Percentiles rank a stretch among this genome's conserved stretches.
Conservation (phyloP, 2,888 invertebrate genomes). For the Xestia ashworthii region DNA sequence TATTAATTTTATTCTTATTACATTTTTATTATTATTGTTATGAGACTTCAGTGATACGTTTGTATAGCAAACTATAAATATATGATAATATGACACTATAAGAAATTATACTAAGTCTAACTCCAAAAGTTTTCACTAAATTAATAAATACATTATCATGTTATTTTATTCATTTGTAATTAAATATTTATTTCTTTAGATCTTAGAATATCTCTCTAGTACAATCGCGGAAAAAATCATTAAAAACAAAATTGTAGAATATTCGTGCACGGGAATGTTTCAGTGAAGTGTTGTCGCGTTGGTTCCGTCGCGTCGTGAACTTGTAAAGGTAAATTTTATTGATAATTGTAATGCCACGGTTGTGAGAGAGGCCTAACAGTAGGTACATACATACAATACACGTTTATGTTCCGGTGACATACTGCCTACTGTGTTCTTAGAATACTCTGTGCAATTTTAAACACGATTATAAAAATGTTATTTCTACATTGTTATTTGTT, state of each 20-base stretch:
- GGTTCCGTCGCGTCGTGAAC: conserved; percentile 66
- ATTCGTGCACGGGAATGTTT: conserved; percentile 69
- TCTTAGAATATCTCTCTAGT: conserved; percentile 72
- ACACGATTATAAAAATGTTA: conserved; percentile 74
- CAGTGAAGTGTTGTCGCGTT: conserved; percentile 60
- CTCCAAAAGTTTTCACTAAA: conserved; percentile 69
- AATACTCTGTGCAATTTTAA: conserved; percentile 79
- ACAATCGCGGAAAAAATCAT: conserved; percentile 71
- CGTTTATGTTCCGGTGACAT: conserved; percentile 80
- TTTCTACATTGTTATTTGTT: conserved; percentile 83
- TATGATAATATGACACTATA: conserved; percentile 72
- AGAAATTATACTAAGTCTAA: conserved; percentile 75
- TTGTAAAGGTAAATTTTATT: conserved; percentile 67
- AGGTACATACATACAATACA: conserved; percentile 68
- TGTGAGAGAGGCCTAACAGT: conserved; percentile 89
- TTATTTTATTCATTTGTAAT: conserved; percentile 68
- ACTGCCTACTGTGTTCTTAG: conserved; percentile 89
- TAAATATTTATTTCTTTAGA: conserved; percentile 68
- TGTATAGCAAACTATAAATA: conserved; percentile 70
- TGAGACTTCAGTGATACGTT: conserved; percentile 70
- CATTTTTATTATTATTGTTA: conserved; percentile 72
- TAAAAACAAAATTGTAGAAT: conserved; percentile 59
- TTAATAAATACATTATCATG: conserved; percentile 65
- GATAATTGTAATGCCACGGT: conserved; percentile 81
- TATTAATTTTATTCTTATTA: conserved; percentile 77